Evolutionary conservation across 2,888 invertebrate genomes (phyloP).

Genomic region (Scaptomyza flava): DNA sequence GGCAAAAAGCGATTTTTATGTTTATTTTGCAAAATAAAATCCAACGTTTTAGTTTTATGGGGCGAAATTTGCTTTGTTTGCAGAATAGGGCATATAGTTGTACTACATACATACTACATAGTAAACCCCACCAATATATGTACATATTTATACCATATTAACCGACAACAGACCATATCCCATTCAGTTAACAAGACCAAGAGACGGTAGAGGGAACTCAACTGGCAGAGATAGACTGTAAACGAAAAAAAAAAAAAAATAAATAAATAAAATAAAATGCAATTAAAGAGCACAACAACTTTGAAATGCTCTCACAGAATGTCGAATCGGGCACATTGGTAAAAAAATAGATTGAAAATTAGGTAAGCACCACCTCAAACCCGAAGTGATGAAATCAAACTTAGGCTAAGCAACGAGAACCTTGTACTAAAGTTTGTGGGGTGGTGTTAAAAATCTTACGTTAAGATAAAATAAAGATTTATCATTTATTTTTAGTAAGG

Average conservation of each 20-base stretch:
- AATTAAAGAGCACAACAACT: background rate
- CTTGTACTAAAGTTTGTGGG: too few species aligned
- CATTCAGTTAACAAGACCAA: conserved; percentile 1
- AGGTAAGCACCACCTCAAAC: background rate
- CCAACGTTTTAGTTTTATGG: conserved; percentile 77
- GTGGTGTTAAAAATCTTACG: too few species aligned
- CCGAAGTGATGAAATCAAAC: too few species aligned
- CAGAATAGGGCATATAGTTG: conserved; percentile 50
- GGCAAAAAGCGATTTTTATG: conserved; percentile 63
- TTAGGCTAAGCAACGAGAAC: too few species aligned
- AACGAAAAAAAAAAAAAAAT: background rate
- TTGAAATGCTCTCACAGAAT: conserved; percentile 11
- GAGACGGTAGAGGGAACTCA: background rate
- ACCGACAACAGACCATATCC: conserved; percentile 11
- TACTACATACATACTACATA: background rate
- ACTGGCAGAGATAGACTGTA: background rate
- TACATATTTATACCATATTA: conserved; percentile 15
- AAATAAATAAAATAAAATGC: background rate
- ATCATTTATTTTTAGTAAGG: too few species aligned
- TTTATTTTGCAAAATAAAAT: conserved; percentile 80
- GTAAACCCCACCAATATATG: background rate
- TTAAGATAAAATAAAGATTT: too few species aligned
- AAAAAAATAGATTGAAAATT: background rate
- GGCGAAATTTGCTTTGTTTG: conserved; percentile 78
- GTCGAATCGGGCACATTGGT: background rate